These are phyloP conservation scores for Nemopilema nomurai DNA, from an alignment of 30 jellyfish, hydroid and myxozoan genomes.

Conservation along the genomic window DNA sequence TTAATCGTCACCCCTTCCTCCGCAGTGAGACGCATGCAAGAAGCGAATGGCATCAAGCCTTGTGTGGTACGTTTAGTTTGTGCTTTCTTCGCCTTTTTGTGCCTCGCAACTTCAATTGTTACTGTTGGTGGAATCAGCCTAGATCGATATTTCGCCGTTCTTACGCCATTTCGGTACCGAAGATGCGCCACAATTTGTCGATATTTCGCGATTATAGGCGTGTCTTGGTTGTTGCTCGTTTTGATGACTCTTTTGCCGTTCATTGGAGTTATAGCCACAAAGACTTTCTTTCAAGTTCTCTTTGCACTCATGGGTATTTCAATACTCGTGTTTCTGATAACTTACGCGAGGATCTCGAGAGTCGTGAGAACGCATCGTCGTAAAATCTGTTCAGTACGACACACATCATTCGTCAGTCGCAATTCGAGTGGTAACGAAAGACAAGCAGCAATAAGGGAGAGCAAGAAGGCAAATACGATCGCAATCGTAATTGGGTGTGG, in stretches of 20 bases:
- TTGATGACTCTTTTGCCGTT: conserved; percentile 42
- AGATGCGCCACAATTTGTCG: conserved; percentile 22
- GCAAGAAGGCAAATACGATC: conserved; percentile 56
- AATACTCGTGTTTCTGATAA: conserved; percentile 20
- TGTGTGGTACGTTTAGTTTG: conserved; percentile 53
- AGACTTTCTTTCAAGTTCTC: conserved; percentile 16
- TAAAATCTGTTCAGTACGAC: conserved; percentile 38
- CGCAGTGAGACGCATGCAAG: conserved; percentile 29
- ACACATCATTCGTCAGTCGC: neutral
- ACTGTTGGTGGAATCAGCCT: conserved; percentile 64
- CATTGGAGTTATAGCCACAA: conserved; percentile 20
- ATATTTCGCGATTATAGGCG: neutral
- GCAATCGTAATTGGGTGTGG: conserved; percentile 47
- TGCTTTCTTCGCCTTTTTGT: conserved; percentile 56
- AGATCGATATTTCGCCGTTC: conserved; percentile 45
- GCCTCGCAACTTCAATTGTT: conserved; percentile 51
- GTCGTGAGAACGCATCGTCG: conserved; percentile 54
- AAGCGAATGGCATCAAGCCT: conserved; percentile 33
- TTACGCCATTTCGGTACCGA: conserved; percentile 52
- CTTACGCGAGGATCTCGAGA: conserved; percentile 29
- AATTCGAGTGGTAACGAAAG: conserved; percentile 15
- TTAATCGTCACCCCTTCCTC: conserved; percentile 48
- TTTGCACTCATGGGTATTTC: conserved; percentile 50
- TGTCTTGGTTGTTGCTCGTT: conserved; percentile 23
- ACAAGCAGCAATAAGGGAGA: conserved; percentile 11